phyloP scores from a whole-genome alignment of 2,113 vertebrate genomes.

The Pangasianodon gigas region DNA sequence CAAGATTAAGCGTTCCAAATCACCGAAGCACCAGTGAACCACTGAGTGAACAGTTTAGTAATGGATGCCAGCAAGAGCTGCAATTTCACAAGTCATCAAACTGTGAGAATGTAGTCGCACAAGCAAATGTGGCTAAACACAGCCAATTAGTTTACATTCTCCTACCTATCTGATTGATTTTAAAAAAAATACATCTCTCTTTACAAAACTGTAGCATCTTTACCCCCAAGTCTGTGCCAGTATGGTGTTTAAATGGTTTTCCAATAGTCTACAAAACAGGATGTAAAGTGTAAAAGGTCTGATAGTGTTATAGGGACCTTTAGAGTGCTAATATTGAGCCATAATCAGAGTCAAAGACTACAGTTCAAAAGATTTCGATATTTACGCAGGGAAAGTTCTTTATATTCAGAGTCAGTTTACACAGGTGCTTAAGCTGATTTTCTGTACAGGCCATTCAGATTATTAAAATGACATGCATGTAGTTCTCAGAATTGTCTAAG shows the following conservation, averaged over 20 bases:
- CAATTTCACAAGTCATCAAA: conserved; percentile 13
- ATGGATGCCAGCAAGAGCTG: background rate
- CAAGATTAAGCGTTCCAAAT: background rate
- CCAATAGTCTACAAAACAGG: background rate
- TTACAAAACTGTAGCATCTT: background rate
- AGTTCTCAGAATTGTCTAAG: too few species aligned
- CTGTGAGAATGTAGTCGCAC: background rate
- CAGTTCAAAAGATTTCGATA: too few species aligned
- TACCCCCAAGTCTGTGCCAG: background rate
- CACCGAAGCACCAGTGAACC: background rate
- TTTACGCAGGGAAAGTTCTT: too few species aligned
- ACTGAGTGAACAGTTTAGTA: background rate
- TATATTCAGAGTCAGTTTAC: too few species aligned
- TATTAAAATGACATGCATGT: too few species aligned
- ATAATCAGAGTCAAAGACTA: too few species aligned
- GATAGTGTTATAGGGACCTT: background rate
- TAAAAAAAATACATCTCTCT: background rate
- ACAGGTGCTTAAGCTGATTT: too few species aligned
- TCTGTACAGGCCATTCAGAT: too few species aligned
- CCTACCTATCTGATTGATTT: background rate
- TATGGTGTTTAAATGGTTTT: background rate
- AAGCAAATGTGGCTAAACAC: background rate
- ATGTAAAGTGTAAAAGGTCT: background rate
- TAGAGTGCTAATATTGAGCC: background rate
- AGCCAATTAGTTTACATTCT: background rate